Evolutionary conservation across 2,888 invertebrate genomes (phyloP), one percentile per base, ranked within the genome.

Genomic region (Amphiduros pacificus): DNA sequence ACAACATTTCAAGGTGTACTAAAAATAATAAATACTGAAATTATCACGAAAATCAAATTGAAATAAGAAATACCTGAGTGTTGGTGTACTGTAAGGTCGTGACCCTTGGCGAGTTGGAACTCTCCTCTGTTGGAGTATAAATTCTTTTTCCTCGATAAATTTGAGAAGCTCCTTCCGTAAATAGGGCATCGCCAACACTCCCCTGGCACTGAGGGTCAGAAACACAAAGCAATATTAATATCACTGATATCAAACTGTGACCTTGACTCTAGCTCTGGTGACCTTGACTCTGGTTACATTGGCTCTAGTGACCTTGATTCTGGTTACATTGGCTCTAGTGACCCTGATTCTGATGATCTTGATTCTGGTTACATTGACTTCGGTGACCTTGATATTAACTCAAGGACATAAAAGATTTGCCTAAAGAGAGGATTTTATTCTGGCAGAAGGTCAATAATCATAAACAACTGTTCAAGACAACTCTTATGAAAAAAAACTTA

Each of bases 191-290:
- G 74, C 74, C 36, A 79, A 63, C 31, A 79, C 71, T 40, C 74
- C 76, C 68, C 77, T 73, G 40, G 79, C 78, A 73, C 79, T 79
- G 66, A n/a, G n/a, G n/a, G n/a, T n/a, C n/a, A n/a, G n/a, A n/a
- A n/a, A 36, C 36, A 36, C 9, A 36, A 11, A 36, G 36, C 36
- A 36, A 36, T 36, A 36, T 11, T 17, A 36, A 36, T 36, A 36
- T 11, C 36, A 36, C 9, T 36, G n/a, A n/a, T n/a, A n/a, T n/a
- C n/a, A n/a, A n/a, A n/a, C n/a, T n/a, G n/a, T n/a, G n/a, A n/a
- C n/a, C n/a, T n/a, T n/a, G n/a, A 36, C 36, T 11, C 14, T 9
- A 11, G 36, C 36, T 11, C 36, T 11, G 9, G 36, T 36, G 9
- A 17, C 36, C 36, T 17, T 36, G 36, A 11, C 9, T 11, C 9